Base-by-base conservation (phyloP, 2,797 vertebrate genomes). In the Dermochelys coriacea region DNA sequence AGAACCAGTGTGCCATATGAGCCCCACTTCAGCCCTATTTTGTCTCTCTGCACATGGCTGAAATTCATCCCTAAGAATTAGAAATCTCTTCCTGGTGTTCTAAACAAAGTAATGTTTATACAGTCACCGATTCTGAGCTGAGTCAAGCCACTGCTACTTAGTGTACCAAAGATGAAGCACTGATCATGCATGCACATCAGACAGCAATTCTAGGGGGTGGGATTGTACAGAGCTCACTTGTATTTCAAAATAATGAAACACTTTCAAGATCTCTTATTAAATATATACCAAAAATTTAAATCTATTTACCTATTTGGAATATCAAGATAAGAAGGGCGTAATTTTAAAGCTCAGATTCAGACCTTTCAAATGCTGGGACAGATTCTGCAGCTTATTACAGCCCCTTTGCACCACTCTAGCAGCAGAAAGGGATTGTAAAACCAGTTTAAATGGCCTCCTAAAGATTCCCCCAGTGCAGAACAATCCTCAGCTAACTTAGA, bases 191-290 rank as follows among this genome's bases (percentile, higher is more conserved):
- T 71, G n/a, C 64, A 71, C 64, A 71, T 71, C n/a, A 41, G n/a
- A 71, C n/a, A 77, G 74, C 74, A 47, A 77, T 77, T 77, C 23
- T 47, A 49, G 41, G 6, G 25, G 45, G 27, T 49, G 27, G 45
- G 9, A 31, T 81, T 92, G 79, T 45, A 88, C 74, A 91, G 80
- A 94, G 94, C 50, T 3, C 29, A 83, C 78, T 8, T n/a, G 1
- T 51, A 78, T 74, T 92, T 78, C 59, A 57, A 87, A 82, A 7
- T 83, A 89, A 57, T 54, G 81, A 85, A 29, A 34, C 25, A 82
- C 71, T 80, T 80, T 64, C 93, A 82, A 41, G 31, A 74, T 61
- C 5, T 81, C 79, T 52, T 84, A 41, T 89, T 86, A 80, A 31
- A 55, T 81, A 80, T 57, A 12, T 57, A 61, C 19, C 86, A 75